Conservation (phyloP, 2,888 invertebrate species). For the Diarsia rubi region DNA sequence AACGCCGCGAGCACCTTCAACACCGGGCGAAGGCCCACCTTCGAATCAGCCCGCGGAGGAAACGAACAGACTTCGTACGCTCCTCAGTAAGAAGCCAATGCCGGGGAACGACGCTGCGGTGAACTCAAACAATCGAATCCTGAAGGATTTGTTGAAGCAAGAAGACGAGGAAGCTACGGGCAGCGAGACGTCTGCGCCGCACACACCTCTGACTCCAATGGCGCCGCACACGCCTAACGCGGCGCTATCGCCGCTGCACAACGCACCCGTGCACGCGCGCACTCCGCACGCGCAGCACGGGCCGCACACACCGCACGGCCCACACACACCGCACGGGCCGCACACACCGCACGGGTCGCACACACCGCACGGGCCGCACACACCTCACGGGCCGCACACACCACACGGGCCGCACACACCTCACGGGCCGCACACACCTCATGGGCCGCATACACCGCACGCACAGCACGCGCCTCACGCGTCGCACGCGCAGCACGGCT, state of each 20-base stretch:
- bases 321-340: conserved; percentile 75
- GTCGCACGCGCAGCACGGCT: conserved; percentile 45
- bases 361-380: conserved; percentile 57
- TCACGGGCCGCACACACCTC: conserved; percentile 64
- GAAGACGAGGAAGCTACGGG: conserved; percentile 87
- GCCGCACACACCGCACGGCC: conserved; percentile 55
- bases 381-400: conserved; percentile 86
- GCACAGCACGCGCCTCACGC: conserved; percentile 63
- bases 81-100: conserved; percentile 90
- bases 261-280: conserved; percentile 55
- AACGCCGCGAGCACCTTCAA: conserved; percentile 80
- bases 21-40: conserved; percentile 75
- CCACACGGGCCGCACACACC: conserved; percentile 79
- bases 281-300: conserved; percentile 66
- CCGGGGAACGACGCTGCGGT: conserved; percentile 79
- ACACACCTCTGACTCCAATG: conserved; percentile 83
- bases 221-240: conserved; percentile 78
- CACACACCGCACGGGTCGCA: conserved; percentile 81
- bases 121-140: conserved; percentile 83
- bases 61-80: conserved; percentile 91
- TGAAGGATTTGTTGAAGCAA: conserved; percentile 86
- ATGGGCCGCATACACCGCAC: conserved; percentile 58
- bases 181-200: conserved; percentile 86
- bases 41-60: conserved; percentile 82
- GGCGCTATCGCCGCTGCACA: conserved; percentile 70